Base-by-base conservation (phyloP, 2,113 vertebrate genomes). In the Hippocampus comes region DNA sequence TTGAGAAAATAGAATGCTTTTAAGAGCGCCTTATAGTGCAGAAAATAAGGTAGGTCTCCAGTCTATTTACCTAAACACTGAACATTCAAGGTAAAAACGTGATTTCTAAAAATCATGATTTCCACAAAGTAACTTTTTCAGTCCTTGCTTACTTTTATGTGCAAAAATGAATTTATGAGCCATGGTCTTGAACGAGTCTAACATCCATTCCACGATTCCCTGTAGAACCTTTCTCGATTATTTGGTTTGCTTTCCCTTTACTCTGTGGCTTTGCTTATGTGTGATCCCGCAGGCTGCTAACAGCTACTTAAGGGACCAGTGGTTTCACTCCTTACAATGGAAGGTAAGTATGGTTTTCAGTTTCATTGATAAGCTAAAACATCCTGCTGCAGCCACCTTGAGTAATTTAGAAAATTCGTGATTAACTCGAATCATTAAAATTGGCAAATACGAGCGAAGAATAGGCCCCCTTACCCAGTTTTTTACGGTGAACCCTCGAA, bases 271-370 rank as follows among this genome's bases (percentile, higher is more conserved):
- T 30, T 78, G 25, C 70, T 53, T 74, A 38, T 81, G 25, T 80
- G 68, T 79, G 56, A 75, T n/a, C 14, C 82, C 65, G 61, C 83
- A 99, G 97, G 97, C 97, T 84, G 96, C 96, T 73, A 99, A 99
- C 94, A 98, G 96, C 89, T 99, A 99, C 92, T 92, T 98, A 84
- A 94, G 97, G 87, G 97, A 99, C 92, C 97, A 99, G 91, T 99
- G 97, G 97, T 99, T 98, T 93, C 96, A 99, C 90, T 99, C 97
- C 38, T 91, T 99, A 80, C 97, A 99, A 92, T 99, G 97, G 97
- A 99, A 99, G 96, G 97, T 98, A 89, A 82, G 78, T 27, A 15
- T 59, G 15, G 5, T 5, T 61, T 59, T 59, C 27, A 5, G 12
- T 59, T 59, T 43, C 63, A 65, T 23, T 25, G 38, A 23, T 64